Base-by-base conservation (phyloP, 2,888 invertebrate species). In the Pseudoips prasinana region DNA sequence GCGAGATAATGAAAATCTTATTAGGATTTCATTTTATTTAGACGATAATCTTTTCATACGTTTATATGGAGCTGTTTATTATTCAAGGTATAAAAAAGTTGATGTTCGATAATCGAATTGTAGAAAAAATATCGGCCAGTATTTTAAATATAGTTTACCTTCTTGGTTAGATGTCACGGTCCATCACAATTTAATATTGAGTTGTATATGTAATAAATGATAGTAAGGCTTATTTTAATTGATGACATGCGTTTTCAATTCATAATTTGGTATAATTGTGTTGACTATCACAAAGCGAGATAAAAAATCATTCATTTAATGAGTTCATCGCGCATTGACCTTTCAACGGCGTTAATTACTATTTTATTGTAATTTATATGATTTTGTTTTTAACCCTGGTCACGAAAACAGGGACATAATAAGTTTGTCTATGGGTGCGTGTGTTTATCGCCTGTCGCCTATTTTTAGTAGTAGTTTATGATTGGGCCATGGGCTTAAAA, bases 211-310 rank as follows among this genome's bases (percentile, higher is more conserved):
- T 46, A 44, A 33, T 48, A 51, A 46, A 46, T 33, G 14, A 42
- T 42, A 42, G 43, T 26, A 39, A 34, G 44, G 55, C 55, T 64
- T 57, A 63, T 70, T 71, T 64, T 61, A 66, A 68, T 66, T 53
- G 57, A 71, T 74, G 74, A 74, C 66, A 41, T 10, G 66, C 64
- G 40, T 46, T 61, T 63, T 63, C 45, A 49, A 53, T 64, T 59
- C 46, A 57, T 45, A 52, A 47, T 46, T 50, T 46, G 33, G 47
- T 51, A 35, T 46, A 45, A 49, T 50, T 50, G 39, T 39, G 47
- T 46, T 49, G 33, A 44, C 47, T 52, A 61, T 57, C 39, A 39
- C 3, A 14, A 14, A 2, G 14, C 14, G 14, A 14, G 14, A 14
- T 14, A 14, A 14, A 42, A 51, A 43, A 36, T 46, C 43, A 59